Base-by-base conservation (phyloP, 1,140 invertebrate species). In the Camponotus pennsylvanicus region DNA sequence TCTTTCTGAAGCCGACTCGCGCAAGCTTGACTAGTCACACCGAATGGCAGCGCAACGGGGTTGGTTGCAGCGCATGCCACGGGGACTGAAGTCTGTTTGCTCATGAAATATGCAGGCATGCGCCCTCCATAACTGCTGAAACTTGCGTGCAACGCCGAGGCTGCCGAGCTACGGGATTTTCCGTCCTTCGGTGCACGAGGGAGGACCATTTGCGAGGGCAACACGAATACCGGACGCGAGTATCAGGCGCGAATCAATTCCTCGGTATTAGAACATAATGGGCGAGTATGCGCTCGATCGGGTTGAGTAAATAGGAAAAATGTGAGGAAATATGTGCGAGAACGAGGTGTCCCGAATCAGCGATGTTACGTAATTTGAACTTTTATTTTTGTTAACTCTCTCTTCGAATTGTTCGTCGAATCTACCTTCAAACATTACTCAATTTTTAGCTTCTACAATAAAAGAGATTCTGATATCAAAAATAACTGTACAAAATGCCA, bases 91-190 rank as follows among this genome's bases (percentile, higher is more conserved):
- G 92, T 93, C 93, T 94, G 89, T 94, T 94, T 94, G 93, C 94
- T 94, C 93, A 93, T 94, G 92, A 94, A 94, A 94, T 94, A 94
- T 94, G 93, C 93, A 94, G 92, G 80, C 92, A 90, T 92, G 90
- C 92, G 92, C 92, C 93, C 93, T 94, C 92, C 91, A 89, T 92
- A 92, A 92, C 91, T 92, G 88, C 90, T 89, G 91, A 91, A 92
- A 92, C 90, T 94, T 93, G 92, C 93, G 93, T 93, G 93, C 90
- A 92, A 80, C 89, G 79, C 66, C 86, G 83, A 52, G 83, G 86
- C 86, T 59, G 45, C 89, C 86, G 90, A 75, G 91, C 93, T 90
- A 90, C 91, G 84, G 91, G 91, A 93, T 93, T 93, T 94, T 92
- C 91, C 90, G 83, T 87, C 85, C 89, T 92, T 89, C 83, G 57